These are phyloP conservation scores for Gallinago undulata DNA, from an alignment of 2,113 vertebrate species.

Conservation along the genomic window DNA sequence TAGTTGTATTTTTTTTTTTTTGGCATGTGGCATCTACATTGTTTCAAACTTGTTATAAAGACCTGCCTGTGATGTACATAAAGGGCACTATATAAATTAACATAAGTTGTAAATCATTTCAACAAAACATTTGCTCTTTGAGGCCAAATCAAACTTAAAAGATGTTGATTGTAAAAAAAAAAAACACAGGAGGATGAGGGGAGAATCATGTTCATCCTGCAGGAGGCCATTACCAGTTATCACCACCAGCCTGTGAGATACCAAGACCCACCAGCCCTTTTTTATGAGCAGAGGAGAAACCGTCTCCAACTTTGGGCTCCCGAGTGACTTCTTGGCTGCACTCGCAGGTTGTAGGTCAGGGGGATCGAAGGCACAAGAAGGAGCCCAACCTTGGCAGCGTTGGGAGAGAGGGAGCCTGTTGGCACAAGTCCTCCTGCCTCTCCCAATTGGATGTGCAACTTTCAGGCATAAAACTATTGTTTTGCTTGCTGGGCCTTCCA, in stretches of 20 bases:
- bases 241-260: not conserved
- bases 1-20: not conserved
- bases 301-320: not conserved
- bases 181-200: not conserved
- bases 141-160: not conserved
- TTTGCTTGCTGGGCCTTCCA: slow-evolving; percentile 40
- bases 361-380: not conserved
- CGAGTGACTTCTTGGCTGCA: not conserved
- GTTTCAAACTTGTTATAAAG: not conserved
- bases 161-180: not conserved
- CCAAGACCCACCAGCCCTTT: not conserved
- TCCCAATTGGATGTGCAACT: not conserved
- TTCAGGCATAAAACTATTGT: slow-evolving; percentile 19
- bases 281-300: not conserved
- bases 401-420: not conserved
- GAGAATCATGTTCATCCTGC: not conserved
- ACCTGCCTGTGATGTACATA: not conserved
- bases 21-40: not conserved
- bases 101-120: not conserved
- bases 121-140: not conserved
- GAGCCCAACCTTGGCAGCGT: rapidly evolving
- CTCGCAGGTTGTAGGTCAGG: not conserved
- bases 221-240: not conserved
- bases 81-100: not conserved
- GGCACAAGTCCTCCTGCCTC: not conserved